Base-by-base conservation (phyloP, 2,888 invertebrate species). In the Sesia bembeciformis region DNA sequence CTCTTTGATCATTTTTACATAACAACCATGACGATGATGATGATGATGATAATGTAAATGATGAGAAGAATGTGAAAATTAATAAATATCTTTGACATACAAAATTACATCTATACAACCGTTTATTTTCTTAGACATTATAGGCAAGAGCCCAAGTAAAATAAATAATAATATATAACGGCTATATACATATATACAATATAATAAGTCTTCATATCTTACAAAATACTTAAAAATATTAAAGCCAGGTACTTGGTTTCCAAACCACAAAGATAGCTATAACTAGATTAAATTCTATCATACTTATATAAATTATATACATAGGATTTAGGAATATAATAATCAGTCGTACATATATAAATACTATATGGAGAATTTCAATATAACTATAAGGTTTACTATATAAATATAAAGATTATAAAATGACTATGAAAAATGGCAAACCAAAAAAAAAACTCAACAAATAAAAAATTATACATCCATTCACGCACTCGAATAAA, bases 171-270 rank as follows among this genome's bases (percentile, higher is more conserved):
- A 42, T 4, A 56, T n/a, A 8, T 52, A 46, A 46, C 23, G 23
- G 0, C 46, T 46, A 46, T 46, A 46, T 46, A 46, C 46, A 60
- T 61, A 58, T 63, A 62, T 58, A 62, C 61, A 61, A 60, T 54
- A 52, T 54, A 58, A 52, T 7, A 54, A 53, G 49, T 57, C 40
- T 58, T 50, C 41, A 54, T 51, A 54, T 66, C 71, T 74, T 72
- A 75, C 57, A 74, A 62, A 67, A 66, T 59, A 76, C 79, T 80
- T 83, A 84, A 74, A 66, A 69, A 76, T 79, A 84, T 85, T 84
- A 85, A 84, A 84, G 84, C 84, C 83, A 81, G 75, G 78, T 76
- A 78, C 75, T 71, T 46, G 68, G 69, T 71, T 58, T 53, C 40
- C 52, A 61, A 68, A 65, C 64, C 64, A 65, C 63, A 68, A 38